phyloP scores from a whole-genome alignment of 2,888 invertebrate species.

The Polyploca ridens region DNA sequence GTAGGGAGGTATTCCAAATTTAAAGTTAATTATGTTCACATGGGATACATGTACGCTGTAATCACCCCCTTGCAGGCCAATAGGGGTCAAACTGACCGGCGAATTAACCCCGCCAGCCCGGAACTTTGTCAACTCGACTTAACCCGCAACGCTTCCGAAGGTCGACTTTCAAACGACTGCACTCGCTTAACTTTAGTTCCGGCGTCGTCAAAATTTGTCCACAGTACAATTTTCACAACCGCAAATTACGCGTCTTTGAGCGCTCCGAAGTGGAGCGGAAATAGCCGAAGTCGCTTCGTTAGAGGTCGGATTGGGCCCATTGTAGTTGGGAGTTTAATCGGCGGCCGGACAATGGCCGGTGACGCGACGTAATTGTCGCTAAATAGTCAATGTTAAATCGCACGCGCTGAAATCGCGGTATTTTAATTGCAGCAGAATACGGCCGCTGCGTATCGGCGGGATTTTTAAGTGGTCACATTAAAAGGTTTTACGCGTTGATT shows the following conservation, averaged over 20 bases:
- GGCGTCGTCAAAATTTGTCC: conserved; percentile 66
- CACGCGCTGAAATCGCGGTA: conserved; percentile 61
- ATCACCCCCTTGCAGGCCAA: conserved; percentile 43
- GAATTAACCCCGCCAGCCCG: conserved; percentile 54
- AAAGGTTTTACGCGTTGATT: conserved; percentile 71
- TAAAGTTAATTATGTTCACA: conserved; percentile 12
- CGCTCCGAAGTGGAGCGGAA: conserved; percentile 72
- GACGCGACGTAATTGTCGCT: conserved; percentile 77
- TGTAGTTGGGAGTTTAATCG: conserved; percentile 74
- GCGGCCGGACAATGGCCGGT: conserved; percentile 75
- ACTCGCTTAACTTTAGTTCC: conserved; percentile 53
- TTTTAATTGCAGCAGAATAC: conserved; percentile 56
- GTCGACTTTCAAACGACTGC: conserved; percentile 70
- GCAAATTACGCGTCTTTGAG: conserved; percentile 81
- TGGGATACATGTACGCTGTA: conserved; percentile 16
- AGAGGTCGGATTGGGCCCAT: conserved; percentile 75
- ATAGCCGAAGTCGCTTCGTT: conserved; percentile 80
- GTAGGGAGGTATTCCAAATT: conserved; percentile 3
- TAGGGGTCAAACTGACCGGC: conserved; percentile 54
- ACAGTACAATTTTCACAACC: conserved; percentile 72
- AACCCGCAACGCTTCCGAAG: conserved; percentile 45
- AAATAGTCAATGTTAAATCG: conserved; percentile 72
- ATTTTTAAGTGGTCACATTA: conserved; percentile 59
- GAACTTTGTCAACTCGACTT: conserved; percentile 60
- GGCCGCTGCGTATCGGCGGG: conserved; percentile 39